Base-by-base conservation (phyloP, 2,888 invertebrate genomes). In the Euplexia lucipara region DNA sequence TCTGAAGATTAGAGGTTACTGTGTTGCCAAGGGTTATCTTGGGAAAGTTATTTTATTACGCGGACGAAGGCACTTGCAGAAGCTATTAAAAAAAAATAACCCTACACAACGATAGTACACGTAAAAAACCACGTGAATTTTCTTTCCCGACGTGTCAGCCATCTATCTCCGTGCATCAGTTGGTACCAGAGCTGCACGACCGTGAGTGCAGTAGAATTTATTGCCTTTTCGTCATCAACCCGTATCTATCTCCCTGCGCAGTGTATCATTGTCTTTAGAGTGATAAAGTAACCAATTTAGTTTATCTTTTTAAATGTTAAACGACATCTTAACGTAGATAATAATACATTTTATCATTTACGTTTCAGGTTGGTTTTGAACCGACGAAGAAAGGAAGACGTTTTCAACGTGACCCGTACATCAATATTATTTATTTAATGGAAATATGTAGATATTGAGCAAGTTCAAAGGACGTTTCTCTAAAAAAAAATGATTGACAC, bases 81-180 rank as follows among this genome's bases (percentile, higher is more conserved):
- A 45, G 9, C 14, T 3, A 0, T 42, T 14, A 16, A 22, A 10
- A 1, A 12, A 1, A 0, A 30, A 10, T 14, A 22, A 20, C 35
- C 26, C 12, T 26, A 41, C n/a, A 3, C 10, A 14, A 5, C 3
- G 3, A 9, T 18, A 14, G 5, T 3, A 34, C 12, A 12, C 34
- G 22, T 14, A 34, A 10, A 18, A 30, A 52, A 30, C 10, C 8
- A 30, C 10, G 18, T 22, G 22, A 32, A 32, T 60, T 59, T 18
- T 32, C 8, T 37, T 60, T 47, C 22, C 22, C 8, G 18, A 62
- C 16, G 18, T 10, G 35, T 35, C n/a, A 18, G 12, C 16, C 22
- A 63, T 70, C 32, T 34, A 34, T 45, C 44, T 45, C 26, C 49
- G 16, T 70, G 26, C 34, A 42, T 66, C 41, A 57, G 35, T 20